phyloP scores from a whole-genome alignment of 2,113 vertebrate genomes.

The Uropsilus gracilis region DNA sequence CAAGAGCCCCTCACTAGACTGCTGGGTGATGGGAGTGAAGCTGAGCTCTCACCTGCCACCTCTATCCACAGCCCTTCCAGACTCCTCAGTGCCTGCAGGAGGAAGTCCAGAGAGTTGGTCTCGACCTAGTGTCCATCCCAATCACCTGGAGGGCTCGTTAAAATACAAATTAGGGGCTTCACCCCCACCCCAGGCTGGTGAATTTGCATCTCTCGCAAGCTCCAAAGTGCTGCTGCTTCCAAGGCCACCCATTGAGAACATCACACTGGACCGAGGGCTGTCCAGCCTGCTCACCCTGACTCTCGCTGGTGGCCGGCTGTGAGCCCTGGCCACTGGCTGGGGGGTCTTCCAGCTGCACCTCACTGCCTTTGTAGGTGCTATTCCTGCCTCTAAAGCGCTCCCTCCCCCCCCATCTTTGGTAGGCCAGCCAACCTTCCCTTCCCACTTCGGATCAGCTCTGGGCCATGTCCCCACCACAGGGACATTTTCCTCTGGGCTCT shows the following conservation, averaged over 20 bases:
- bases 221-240: neutral
- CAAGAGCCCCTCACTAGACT: neutral
- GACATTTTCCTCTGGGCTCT: neutral
- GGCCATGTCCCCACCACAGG: accelerated
- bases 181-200: neutral
- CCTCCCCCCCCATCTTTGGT: neutral
- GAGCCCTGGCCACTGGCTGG: neutral
- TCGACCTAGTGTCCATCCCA: neutral
- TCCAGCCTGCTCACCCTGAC: neutral
- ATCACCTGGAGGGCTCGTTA: neutral
- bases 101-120: neutral
- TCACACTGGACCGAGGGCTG: neutral
- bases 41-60: neutral
- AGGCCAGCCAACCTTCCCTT: neutral
- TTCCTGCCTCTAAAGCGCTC: neutral
- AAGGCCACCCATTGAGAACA: neutral
- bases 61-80: neutral
- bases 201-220: neutral
- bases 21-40: neutral
- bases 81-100: neutral
- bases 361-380: neutral
- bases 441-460: neutral
- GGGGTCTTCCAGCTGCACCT: neutral
- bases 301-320: neutral
- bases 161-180: neutral